Evolutionary conservation across 2,797 vertebrate species (phyloP), one percentile per base, ranked within the genome.

Genomic region (Macropodus opercularis): DNA sequence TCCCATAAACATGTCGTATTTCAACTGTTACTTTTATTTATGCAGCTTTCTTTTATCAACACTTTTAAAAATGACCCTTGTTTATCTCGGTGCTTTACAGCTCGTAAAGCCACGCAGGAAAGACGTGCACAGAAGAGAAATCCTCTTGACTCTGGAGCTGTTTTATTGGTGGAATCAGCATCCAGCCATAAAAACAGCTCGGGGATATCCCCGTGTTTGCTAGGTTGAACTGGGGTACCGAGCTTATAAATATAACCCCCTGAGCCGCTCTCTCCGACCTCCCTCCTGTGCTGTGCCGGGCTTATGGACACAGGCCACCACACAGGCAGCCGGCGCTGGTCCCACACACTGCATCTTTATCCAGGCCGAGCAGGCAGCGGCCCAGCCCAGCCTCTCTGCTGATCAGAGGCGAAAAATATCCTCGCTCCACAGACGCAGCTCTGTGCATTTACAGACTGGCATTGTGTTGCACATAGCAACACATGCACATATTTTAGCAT

Each of bases 261-360:
- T 22, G 5, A 56, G 53, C 63, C 50, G 50, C 59, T 31, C 18
- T 34, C 19, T 13, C n/a, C 23, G 1, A 36, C 39, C 13, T 21
- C 26, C 41, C 50, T 59, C 43, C 59, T 40, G 21, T 21, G 32
- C 53, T 48, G 24, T 58, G 63, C 71, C 75, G 46, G 66, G 54
- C 55, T 55, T 38, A 27, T 35, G 65, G 63, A 48, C 15, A 39
- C 63, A 58, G 70, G 60, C 77, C 15, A 34, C 79, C 77, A 75
- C 71, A 60, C 69, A 63, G 54, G 48, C 79, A 49, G 73, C 75
- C 75, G 69, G 80, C 72, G 75, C 72, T 26, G 58, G 48, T 67
- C 72, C 72, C 77, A 72, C 67, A 90, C 89, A 91, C 87, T 89
- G 83, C 81, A 79, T 67, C 89, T 92, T 90, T 92, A 88, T 92